phyloP scores from a whole-genome alignment of 2,113 vertebrate species.

The Tympanuchus pallidicinctus region DNA sequence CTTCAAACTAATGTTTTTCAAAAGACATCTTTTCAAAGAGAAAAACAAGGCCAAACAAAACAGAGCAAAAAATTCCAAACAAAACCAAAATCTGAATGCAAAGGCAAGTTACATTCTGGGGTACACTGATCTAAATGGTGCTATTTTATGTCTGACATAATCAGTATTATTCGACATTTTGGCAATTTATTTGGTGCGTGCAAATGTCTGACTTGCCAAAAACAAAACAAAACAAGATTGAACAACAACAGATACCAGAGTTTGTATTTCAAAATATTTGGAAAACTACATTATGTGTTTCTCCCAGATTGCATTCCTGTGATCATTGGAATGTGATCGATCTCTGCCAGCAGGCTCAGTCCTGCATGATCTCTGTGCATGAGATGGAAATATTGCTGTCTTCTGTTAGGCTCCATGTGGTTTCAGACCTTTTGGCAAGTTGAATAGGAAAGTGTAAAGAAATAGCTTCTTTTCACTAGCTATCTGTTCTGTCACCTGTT shows the following conservation, averaged over 20 bases:
- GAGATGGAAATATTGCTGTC: background rate
- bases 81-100: background rate
- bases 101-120: background rate
- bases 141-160: background rate
- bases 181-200: background rate
- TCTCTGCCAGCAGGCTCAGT: background rate
- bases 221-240: background rate
- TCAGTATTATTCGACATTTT: background rate
- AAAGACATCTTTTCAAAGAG: background rate
- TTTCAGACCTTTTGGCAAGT: background rate
- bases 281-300: background rate
- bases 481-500: background rate
- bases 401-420: background rate
- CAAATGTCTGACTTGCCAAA: background rate
- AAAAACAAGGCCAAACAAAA: background rate
- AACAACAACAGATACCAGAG: background rate
- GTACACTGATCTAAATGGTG: background rate
- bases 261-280: background rate
- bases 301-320: background rate
- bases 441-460: background rate
- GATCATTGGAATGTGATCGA: fast-evolving
- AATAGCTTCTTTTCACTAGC: background rate
- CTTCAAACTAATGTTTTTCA: slow-evolving; percentile 2
- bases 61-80: background rate
- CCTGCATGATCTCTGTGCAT: background rate